Conservation (phyloP, 2,113 vertebrate species). For the Corythaeola cristata region DNA sequence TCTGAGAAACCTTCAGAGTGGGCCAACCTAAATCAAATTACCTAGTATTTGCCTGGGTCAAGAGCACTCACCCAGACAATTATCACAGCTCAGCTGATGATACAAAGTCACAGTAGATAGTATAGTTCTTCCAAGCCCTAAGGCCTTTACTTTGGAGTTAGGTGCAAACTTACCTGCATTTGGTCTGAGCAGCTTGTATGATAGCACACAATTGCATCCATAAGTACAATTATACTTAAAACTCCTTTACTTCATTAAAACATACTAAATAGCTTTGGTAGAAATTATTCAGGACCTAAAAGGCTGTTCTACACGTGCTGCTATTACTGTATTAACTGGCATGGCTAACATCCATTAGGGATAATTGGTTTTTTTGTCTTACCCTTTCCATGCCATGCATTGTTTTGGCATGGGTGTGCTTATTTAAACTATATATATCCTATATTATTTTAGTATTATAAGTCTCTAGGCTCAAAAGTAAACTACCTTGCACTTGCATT, state of each 20-base stretch:
- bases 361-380: background rate
- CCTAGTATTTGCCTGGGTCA: background rate
- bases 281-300: background rate
- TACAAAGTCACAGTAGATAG: background rate
- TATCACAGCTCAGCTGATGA: background rate
- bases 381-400: fast-evolving
- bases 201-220: background rate
- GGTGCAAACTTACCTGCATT: background rate
- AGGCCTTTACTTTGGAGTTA: background rate
- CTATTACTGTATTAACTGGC: background rate
- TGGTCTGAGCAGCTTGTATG: background rate
- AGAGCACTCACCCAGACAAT: background rate
- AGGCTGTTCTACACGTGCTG: background rate
- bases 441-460: background rate
- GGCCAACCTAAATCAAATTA: background rate
- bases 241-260: background rate
- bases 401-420: background rate
- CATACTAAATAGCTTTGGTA: background rate
- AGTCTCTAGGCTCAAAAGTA: background rate
- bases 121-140: background rate
- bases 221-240: background rate
- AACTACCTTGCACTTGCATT: background rate
- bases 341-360: background rate
- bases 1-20: background rate
- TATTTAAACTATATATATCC: background rate